These are phyloP conservation scores for Creontiades dilutus DNA, from an alignment of 2,888 invertebrate species.

Conservation along the genomic window DNA sequence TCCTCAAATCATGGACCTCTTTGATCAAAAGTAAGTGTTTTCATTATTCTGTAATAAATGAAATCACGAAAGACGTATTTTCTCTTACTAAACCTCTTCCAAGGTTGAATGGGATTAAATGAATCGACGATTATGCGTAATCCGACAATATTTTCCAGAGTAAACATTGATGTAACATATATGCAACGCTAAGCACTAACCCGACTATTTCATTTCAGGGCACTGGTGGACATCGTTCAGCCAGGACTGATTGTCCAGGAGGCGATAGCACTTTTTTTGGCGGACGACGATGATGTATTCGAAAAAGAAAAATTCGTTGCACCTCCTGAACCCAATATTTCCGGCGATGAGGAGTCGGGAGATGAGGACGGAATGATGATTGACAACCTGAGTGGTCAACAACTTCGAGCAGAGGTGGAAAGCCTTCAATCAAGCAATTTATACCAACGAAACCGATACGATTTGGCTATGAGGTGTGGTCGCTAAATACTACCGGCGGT, in stretches of 20 bases:
- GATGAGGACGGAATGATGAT: background rate
- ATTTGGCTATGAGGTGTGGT: background rate
- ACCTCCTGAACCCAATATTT: conserved; percentile 2
- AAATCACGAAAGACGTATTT: background rate
- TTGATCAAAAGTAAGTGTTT: too few species aligned
- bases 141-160: background rate
- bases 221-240: background rate
- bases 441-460: background rate
- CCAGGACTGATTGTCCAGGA: too few species aligned
- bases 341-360: conserved; percentile 34
- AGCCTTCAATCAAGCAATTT: background rate
- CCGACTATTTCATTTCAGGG: background rate
- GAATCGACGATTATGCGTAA: background rate
- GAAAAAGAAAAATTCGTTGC: background rate
- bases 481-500: background rate
- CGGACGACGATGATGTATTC: background rate
- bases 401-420: conserved; percentile 24
- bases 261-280: conserved; percentile 27
- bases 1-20: background rate
- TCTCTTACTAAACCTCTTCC: background rate
- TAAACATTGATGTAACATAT: conserved; percentile 3
- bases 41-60: background rate
- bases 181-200: conserved; percentile 38
- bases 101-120: background rate
- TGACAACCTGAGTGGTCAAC: conserved; percentile 17